These are phyloP conservation scores for Drosophila albomicans DNA, from an alignment of 1,140 invertebrate genomes.

Conservation along the genomic window DNA sequence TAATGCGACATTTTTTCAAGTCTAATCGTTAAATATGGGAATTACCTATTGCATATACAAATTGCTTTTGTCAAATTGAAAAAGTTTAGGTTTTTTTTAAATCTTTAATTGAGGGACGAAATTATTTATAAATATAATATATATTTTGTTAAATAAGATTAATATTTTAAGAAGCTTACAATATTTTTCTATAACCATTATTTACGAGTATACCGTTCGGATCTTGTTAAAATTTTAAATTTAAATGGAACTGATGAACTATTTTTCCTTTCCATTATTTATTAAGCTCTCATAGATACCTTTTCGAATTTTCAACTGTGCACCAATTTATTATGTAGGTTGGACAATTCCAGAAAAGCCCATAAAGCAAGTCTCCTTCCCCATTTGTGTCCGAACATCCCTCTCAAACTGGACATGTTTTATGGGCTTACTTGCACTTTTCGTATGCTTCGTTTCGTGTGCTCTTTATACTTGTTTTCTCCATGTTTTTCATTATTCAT, in stretches of 20 bases:
- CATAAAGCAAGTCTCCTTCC: slow-evolving; percentile 11
- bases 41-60: background rate
- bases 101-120: background rate
- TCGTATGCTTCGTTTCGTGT: slow-evolving; percentile 13
- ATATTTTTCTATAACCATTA: too few species aligned
- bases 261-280: background rate
- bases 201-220: too few species aligned
- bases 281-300: background rate
- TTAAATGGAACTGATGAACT: background rate
- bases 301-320: background rate
- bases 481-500: slow-evolving; percentile 62
- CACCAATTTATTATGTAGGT: slow-evolving; percentile 1
- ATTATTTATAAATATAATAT: too few species aligned
- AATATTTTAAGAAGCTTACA: too few species aligned
- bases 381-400: background rate
- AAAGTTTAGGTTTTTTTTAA: background rate
- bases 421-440: slow-evolving; percentile 66
- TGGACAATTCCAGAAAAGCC: background rate
- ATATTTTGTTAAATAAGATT: too few species aligned
- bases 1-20: background rate
- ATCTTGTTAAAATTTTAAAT: background rate
- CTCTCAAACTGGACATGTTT: slow-evolving; percentile 35
- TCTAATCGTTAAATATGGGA: background rate
- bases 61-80: background rate
- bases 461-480: slow-evolving; percentile 25